Percentiles rank a stretch among this genome's conserved stretches.
These are phyloP conservation scores for Motacilla alba DNA, from an alignment of 2,113 vertebrate genomes.

Conservation along the genomic window DNA sequence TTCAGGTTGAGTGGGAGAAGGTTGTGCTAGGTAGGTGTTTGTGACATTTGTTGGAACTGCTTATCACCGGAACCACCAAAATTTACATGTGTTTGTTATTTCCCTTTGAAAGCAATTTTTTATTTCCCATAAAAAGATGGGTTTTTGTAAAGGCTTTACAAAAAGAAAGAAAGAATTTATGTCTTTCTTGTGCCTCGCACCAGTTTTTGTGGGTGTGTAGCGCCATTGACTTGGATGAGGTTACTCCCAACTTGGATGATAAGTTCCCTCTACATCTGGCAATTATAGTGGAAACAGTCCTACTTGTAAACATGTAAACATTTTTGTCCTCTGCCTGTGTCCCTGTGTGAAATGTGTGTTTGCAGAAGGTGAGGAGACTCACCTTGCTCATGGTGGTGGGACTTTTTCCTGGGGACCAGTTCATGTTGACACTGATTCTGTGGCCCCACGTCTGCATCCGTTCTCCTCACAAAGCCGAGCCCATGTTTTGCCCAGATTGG, in stretches of 20 bases:
- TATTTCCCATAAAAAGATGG: constrained; percentile 51
- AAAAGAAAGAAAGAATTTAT: neutral
- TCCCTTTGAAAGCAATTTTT: constrained; percentile 69
- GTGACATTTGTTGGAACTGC: constrained; percentile 68
- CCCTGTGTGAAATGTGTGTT: neutral
- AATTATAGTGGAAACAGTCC: neutral
- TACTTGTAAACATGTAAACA: neutral
- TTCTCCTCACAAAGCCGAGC: neutral
- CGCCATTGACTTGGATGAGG: neutral
- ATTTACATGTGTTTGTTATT: constrained; percentile 70
- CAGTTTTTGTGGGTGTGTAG: neutral
- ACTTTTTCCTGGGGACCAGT: neutral
- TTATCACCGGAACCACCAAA: constrained; percentile 65
- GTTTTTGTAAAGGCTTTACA: constrained; percentile 28
- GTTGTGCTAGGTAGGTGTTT: constrained; percentile 54
- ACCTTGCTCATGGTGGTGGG: neutral
- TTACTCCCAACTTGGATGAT: neutral
- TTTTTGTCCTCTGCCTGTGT: neutral
- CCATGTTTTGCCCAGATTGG: neutral
- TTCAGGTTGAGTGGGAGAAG: constrained; percentile 59
- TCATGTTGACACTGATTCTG: neutral
- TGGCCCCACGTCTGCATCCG: neutral
- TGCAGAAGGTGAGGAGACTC: neutral
- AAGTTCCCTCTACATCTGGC: neutral
- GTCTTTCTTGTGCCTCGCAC: neutral